Conservation (phyloP, 2,797 vertebrate genomes). For the Muscicapa striata region DNA sequence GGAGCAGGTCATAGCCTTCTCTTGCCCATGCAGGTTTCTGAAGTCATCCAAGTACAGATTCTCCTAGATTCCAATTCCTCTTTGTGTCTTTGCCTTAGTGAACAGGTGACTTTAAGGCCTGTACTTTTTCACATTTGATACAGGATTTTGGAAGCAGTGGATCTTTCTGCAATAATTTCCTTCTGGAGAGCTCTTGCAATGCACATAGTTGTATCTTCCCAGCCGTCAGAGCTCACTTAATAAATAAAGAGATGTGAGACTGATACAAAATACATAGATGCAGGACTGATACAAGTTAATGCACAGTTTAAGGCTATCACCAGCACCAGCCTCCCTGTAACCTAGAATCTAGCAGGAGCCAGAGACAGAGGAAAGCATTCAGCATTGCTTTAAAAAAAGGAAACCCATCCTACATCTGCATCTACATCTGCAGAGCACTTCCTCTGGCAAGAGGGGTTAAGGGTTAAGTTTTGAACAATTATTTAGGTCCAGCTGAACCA, state of each 20-base stretch:
- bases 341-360: neutral
- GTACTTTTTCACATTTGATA: neutral
- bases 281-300: neutral
- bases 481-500: neutral
- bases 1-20: neutral
- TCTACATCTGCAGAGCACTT: neutral
- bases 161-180: neutral
- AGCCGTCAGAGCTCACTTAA: neutral
- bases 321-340: neutral
- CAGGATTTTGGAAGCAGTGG: neutral
- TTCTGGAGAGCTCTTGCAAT: neutral
- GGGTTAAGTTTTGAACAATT: neutral
- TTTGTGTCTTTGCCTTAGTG: neutral
- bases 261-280: neutral
- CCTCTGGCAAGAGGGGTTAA: neutral
- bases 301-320: neutral
- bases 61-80: neutral
- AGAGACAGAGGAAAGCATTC: neutral
- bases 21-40: neutral
- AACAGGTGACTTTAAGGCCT: neutral
- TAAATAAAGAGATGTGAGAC: neutral
- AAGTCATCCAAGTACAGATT: neutral
- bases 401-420: fast-evolving
- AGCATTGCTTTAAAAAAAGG: neutral
- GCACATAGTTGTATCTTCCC: fast-evolving